Conservation (phyloP, 2,888 invertebrate genomes). For the Drosophila macrospina region DNA sequence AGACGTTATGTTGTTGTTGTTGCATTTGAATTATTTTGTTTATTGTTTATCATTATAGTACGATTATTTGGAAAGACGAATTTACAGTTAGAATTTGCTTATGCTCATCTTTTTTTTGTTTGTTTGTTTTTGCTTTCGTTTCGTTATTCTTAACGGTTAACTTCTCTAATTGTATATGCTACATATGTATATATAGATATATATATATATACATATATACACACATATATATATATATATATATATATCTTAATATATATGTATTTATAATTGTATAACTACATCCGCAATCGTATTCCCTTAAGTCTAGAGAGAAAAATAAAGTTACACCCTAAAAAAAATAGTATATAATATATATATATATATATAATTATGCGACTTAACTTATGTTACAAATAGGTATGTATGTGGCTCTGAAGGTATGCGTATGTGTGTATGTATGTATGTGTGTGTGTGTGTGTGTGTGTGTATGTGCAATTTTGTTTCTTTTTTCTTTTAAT, state of each 20-base stretch:
- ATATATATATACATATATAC: slow-evolving; percentile 24
- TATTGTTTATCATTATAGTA: slow-evolving; percentile 44
- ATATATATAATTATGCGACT: slow-evolving; percentile 29
- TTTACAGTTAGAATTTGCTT: slow-evolving; percentile 70
- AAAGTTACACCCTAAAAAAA: slow-evolving; percentile 58
- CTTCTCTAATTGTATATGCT: slow-evolving; percentile 55
- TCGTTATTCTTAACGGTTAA: slow-evolving; percentile 39
- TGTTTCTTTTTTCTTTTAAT: not conserved
- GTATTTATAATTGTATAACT: slow-evolving; percentile 46
- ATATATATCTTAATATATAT: slow-evolving; percentile 26
- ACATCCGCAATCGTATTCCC: slow-evolving; percentile 40
- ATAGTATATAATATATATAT: slow-evolving; percentile 37
- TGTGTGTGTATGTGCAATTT: slow-evolving; percentile 6
- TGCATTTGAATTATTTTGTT: slow-evolving; percentile 50
- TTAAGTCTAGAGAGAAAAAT: slow-evolving; percentile 53
- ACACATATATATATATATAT: slow-evolving; percentile 23
- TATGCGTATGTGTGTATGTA: slow-evolving; percentile 16
- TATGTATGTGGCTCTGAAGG: slow-evolving; percentile 20
- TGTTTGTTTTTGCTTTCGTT: slow-evolving; percentile 30
- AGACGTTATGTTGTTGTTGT: slow-evolving; percentile 19
- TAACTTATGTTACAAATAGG: slow-evolving; percentile 60
- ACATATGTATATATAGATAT: slow-evolving; percentile 45
- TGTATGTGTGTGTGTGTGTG: slow-evolving; percentile 5
- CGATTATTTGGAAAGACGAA: slow-evolving; percentile 76
- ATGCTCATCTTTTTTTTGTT: slow-evolving; percentile 41